A percentile compares a stretch with the other conserved stretches of the same genome.
These are phyloP conservation scores for Ophraella communa DNA, from an alignment of 2,888 invertebrate species.

Conservation along the genomic window DNA sequence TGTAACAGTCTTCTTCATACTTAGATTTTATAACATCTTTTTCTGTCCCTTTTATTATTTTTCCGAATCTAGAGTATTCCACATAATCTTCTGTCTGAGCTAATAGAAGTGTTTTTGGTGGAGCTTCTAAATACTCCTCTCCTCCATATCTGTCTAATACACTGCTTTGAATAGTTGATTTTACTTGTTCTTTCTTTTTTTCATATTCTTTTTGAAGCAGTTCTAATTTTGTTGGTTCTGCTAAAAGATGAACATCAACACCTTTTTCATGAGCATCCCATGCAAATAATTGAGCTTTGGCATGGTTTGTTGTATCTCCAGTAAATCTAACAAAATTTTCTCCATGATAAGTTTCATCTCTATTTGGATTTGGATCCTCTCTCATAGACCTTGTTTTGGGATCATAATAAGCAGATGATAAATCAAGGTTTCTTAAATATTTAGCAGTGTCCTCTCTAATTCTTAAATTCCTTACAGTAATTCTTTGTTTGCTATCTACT, in stretches of 20 bases:
- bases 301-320: slow-evolving; percentile 92
- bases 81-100: slow-evolving; percentile 97
- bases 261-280: slow-evolving; percentile 96
- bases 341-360: slow-evolving; percentile 74
- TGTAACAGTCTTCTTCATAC: slow-evolving; percentile 92
- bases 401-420: slow-evolving; percentile 98
- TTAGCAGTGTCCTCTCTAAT: slow-evolving; percentile 99
- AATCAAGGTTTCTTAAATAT: slow-evolving; percentile 94
- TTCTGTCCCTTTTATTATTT: slow-evolving; percentile 85
- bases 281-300: slow-evolving; percentile 92
- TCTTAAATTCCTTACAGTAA: slow-evolving; percentile 96
- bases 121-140: slow-evolving; percentile 86
- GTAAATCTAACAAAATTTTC: slow-evolving; percentile 96
- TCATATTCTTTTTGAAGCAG: slow-evolving; percentile 88
- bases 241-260: slow-evolving; percentile 92
- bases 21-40: slow-evolving; percentile 83
- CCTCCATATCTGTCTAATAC: slow-evolving; percentile 95
- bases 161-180: slow-evolving; percentile 82
- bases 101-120: slow-evolving; percentile 85
- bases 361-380: slow-evolving; percentile 65
- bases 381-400: slow-evolving; percentile 99
- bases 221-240: slow-evolving; percentile 97
- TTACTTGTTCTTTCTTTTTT: slow-evolving; percentile 87
- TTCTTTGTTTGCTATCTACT: slow-evolving; percentile 98
- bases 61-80: slow-evolving; percentile 94